These are phyloP conservation scores for Ascidia mentula DNA, from an alignment of 23 tunicate species.

Conservation along the genomic window DNA sequence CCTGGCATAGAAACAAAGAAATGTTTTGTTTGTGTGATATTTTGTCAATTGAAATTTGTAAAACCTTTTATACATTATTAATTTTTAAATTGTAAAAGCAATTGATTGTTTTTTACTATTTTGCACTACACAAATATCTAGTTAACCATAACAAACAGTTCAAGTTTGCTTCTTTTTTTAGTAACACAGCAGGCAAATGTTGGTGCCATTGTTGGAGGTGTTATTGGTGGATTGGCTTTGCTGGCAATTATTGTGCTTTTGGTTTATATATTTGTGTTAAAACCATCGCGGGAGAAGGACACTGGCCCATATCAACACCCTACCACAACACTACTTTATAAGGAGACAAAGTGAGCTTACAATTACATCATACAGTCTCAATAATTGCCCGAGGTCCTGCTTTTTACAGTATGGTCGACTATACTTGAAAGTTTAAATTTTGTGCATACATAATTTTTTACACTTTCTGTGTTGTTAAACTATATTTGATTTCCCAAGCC, in stretches of 20 bases:
- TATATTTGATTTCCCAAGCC: background rate
- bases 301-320: conserved; percentile 53
- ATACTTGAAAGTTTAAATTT: background rate
- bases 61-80: no score
- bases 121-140: no score
- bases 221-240: conserved; percentile 47
- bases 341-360: background rate
- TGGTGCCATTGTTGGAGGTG: conserved; percentile 58
- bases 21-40: no score
- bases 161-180: conserved; percentile 19
- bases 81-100: no score
- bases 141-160: no score
- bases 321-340: background rate
- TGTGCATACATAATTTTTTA: background rate
- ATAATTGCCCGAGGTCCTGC: background rate
- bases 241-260: conserved; percentile 34
- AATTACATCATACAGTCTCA: no score
- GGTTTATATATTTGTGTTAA: conserved; percentile 35
- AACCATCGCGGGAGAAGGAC: conserved; percentile 46
- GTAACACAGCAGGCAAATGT: conserved; percentile 30
- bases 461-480: background rate
- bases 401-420: background rate
- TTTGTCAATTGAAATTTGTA: no score
- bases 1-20: no score
- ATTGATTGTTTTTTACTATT: no score